Base-by-base conservation (phyloP, 2,113 vertebrate genomes). In the Austrofundulus limnaeus region DNA sequence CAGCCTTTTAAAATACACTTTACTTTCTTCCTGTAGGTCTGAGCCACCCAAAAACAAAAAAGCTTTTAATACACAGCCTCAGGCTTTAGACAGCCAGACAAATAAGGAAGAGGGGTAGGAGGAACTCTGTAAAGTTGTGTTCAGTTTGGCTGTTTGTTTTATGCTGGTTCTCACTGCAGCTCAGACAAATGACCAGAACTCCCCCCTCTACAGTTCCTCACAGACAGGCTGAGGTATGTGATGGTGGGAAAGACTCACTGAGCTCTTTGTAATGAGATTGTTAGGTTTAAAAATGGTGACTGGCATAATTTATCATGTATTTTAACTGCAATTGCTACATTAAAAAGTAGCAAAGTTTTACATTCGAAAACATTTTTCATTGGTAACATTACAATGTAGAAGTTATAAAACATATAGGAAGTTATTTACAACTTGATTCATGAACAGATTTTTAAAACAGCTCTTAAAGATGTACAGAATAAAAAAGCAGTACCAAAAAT, bases 61-160 rank as follows among this genome's bases (percentile, higher is more conserved):
- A n/a, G 8, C 41, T 59, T 48, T 16, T 16, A 3, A 9, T 14
- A 17, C 55, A 24, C 13, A 56, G 38, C 61, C 37, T 28, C 41
- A n/a, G 55, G 57, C 34, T 41, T 19, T 53, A 61, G 34, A 62
- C 53, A 58, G 42, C n/a, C 61, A 55, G 38, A 68, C 37, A 48
- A 68, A 45, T 21, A 13, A 13, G 38, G 38, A n/a, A 45, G 34
- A 63, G n/a, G 31, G 57, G 64, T 54, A 39, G 50, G 64, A 59
- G 66, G 34, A 50, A 66, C 37, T 58, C 45, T 43, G 4, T 58
- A 52, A 56, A 72, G 54, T 54, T 52, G 63, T 75, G 54, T 80
- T 78, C 60, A 75, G 70, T 61, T 49, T 23, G 48, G 23, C 15
- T 78, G 72, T 83, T 77, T 83, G 61, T 60, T 71, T 56, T 37